Evolutionary conservation across 2,797 vertebrate genomes (phyloP).

Genomic region (Pseudotriccus pelzelni): DNA sequence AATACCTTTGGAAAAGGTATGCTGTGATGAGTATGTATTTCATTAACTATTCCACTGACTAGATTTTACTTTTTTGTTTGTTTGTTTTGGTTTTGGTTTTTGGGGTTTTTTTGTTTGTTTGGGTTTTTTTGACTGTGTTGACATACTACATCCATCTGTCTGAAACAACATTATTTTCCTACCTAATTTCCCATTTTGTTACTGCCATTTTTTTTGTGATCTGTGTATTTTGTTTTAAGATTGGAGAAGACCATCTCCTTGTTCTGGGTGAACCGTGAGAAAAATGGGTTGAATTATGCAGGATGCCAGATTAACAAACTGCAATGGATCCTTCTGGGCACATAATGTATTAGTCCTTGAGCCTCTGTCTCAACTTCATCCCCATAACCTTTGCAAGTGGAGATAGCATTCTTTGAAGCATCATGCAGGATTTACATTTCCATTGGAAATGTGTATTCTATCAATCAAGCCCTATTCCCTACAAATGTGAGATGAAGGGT

Average conservation of each 20-base stretch:
- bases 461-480: neutral
- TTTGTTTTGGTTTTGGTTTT: neutral
- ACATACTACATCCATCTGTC: no score
- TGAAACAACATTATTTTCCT: neutral
- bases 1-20: neutral
- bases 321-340: neutral
- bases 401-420: neutral
- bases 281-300: neutral
- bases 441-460: neutral
- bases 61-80: neutral
- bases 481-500: neutral
- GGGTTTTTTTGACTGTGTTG: neutral
- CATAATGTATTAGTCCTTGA: neutral
- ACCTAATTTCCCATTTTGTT: neutral
- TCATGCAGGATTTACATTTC: neutral
- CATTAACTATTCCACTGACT: neutral
- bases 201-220: neutral
- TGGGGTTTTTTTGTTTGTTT: rapidly evolving
- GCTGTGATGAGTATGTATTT: neutral
- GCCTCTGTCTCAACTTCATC: neutral
- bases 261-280: neutral
- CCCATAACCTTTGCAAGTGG: neutral
- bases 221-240: neutral
- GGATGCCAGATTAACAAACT: neutral
- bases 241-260: neutral